These are phyloP conservation scores for Monochamus saltuarius DNA, from an alignment of 1,140 invertebrate genomes.

Conservation along the genomic window DNA sequence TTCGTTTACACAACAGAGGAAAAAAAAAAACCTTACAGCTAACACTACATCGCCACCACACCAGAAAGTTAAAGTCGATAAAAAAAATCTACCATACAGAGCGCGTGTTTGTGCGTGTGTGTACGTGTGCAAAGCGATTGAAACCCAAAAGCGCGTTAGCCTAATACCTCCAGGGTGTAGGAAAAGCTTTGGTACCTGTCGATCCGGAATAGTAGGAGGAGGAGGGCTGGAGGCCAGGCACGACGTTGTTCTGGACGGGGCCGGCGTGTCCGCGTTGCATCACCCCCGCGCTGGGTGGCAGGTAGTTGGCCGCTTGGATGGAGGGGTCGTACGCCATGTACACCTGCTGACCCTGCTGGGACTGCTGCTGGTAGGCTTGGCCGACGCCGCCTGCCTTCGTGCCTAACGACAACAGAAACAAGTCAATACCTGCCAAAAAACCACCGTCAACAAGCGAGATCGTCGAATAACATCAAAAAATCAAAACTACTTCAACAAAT, in stretches of 20 bases:
- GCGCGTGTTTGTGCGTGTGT: background rate
- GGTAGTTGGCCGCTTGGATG: constrained; percentile 46
- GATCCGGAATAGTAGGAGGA: constrained; percentile 52
- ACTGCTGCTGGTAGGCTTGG: constrained; percentile 51
- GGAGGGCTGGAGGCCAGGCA: constrained; percentile 47
- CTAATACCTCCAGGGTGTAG: constrained; percentile 38
- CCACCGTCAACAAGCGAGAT: background rate
- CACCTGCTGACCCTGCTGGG: constrained; percentile 49
- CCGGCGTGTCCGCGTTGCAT: constrained; percentile 47
- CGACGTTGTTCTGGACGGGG: constrained; percentile 48
- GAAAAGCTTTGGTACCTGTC: constrained; percentile 46
- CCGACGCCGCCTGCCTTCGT: constrained; percentile 50
- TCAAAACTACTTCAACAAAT: background rate
- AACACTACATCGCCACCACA: constrained; percentile 10
- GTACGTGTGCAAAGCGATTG: constrained; percentile 2
- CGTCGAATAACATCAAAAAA: background rate
- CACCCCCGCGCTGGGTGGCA: constrained; percentile 45
- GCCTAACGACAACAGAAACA: constrained; percentile 30
- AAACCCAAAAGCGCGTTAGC: constrained; percentile 36
- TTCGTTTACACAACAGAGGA: no score
- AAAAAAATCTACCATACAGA: constrained; percentile 5
- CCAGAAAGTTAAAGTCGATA: background rate
- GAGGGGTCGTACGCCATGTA: constrained; percentile 50
- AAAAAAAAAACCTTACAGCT: background rate
- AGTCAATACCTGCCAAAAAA: constrained; percentile 6